Evolutionary conservation across 92 coral and sea anemone species (phyloP).

Genomic region (Phymanthus crucifer): DNA sequence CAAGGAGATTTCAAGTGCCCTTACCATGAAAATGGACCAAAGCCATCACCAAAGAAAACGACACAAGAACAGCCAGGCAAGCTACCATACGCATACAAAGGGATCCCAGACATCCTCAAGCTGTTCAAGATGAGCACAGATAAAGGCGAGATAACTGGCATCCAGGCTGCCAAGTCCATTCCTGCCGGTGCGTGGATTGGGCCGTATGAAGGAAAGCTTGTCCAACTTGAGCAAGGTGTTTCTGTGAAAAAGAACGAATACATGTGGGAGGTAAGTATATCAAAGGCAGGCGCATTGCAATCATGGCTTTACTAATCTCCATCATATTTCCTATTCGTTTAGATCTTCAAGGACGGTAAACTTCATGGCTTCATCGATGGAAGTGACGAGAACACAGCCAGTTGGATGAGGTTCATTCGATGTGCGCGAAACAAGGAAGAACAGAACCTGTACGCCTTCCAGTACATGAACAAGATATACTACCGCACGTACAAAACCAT

Average conservation of each 20-base stretch:
- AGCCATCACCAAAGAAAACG: not conserved
- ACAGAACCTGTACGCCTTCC: slow-evolving; percentile 89
- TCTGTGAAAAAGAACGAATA: slow-evolving; percentile 34
- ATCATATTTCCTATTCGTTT: not conserved
- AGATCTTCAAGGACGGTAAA: slow-evolving; percentile 88
- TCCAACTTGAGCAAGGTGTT: slow-evolving; percentile 37
- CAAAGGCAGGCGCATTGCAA: too few relatives aligned
- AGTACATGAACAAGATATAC: slow-evolving; percentile 88
- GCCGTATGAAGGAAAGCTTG: slow-evolving; percentile 55
- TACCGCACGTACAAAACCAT: slow-evolving; percentile 83
- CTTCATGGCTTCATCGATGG: slow-evolving; percentile 81
- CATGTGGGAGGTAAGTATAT: slow-evolving; percentile 61
- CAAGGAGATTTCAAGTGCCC: slow-evolving; percentile 41
- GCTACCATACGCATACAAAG: slow-evolving; percentile 45
- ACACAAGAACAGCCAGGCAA: not conserved
- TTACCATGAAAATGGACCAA: slow-evolving; percentile 22
- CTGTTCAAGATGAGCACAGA: slow-evolving; percentile 33
- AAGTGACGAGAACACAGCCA: slow-evolving; percentile 79
- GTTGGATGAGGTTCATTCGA: slow-evolving; percentile 97
- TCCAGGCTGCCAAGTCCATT: slow-evolving; percentile 28
- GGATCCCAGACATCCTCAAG: slow-evolving; percentile 44
- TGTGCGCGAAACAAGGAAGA: slow-evolving; percentile 88
- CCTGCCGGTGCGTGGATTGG: slow-evolving; percentile 73
- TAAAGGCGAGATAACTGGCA: slow-evolving; percentile 32
- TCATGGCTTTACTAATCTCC: too few relatives aligned